phyloP scores from a whole-genome alignment of 2,113 vertebrate species.

The Eulacestoma nigropectus region DNA sequence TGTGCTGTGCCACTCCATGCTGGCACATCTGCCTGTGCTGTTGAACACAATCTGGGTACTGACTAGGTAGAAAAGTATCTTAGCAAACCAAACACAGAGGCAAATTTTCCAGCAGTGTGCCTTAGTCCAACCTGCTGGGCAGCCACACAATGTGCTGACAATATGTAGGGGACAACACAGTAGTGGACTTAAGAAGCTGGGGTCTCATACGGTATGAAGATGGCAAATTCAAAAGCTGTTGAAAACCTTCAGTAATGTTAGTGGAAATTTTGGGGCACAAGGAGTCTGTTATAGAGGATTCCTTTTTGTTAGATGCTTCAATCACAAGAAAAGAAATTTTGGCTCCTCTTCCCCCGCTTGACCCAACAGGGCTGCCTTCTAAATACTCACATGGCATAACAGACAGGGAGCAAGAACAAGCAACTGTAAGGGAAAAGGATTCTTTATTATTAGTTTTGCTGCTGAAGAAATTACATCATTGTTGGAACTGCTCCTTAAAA shows the following conservation, averaged over 20 bases:
- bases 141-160: background rate
- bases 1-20: background rate
- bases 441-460: background rate
- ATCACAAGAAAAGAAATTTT: background rate
- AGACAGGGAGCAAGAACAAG: background rate
- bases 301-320: background rate
- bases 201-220: background rate
- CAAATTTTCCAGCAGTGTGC: background rate
- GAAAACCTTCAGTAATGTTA: background rate
- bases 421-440: background rate
- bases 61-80: rapidly evolving
- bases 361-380: background rate
- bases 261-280: background rate
- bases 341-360: background rate
- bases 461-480: background rate
- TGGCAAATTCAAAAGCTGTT: background rate
- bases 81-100: background rate
- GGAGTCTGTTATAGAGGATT: background rate
- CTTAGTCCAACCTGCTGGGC: background rate
- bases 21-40: background rate
- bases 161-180: rapidly evolving
- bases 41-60: background rate
- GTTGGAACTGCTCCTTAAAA: background rate
- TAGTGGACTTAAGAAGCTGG: background rate
- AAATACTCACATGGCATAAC: background rate